Base-by-base conservation (phyloP, 2,888 invertebrate species). In the Oligia latruncula region DNA sequence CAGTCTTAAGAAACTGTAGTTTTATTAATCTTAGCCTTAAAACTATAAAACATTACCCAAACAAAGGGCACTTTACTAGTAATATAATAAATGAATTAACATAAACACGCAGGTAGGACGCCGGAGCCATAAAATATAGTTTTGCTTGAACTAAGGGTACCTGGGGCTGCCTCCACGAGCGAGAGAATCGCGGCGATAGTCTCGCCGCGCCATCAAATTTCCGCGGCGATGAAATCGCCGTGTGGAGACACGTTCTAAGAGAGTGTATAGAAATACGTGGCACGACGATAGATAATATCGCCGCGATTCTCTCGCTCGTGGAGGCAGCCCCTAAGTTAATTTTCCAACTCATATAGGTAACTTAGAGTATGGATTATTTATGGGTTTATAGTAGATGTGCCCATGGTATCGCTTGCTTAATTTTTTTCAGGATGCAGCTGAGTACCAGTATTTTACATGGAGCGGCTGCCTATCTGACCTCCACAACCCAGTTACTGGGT, bases 61-160 rank as follows among this genome's bases (percentile, higher is more conserved):
- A 29, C 2, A 29, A 64, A 6, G n/a, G 13, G 35, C 20, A 15
- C 23, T 62, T 62, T 0, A 52, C 35, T 64, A 55, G 77, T 70
- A 15, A 17, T 29, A 49, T 62, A 62, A 43, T 84, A 52, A 84
- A 84, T 78, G 65, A 78, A 84, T 84, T 70, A 82, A 84, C 35
- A 15, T 64, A 64, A 78, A 78, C 46, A 65, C 62, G 43, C 79
- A 72, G 64, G 81, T 82, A 35, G 49, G 43, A 52, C 23, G 46
- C 35, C 5, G 1, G n/a, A 46, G 49, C 62, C 17, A 64, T 82
- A 78, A 84, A 84, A 72, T 78, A 84, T 84, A 82, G 81, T 84
- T 84, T 81, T 78, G 67, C 78, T 72, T 49, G 78, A 72, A 68
- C 15, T 35, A 35, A 55, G 78, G n/a, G n/a, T n/a, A n/a, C n/a